Evolutionary conservation across 2,888 invertebrate species (phyloP).

Genomic region (Cerastoderma edule): DNA sequence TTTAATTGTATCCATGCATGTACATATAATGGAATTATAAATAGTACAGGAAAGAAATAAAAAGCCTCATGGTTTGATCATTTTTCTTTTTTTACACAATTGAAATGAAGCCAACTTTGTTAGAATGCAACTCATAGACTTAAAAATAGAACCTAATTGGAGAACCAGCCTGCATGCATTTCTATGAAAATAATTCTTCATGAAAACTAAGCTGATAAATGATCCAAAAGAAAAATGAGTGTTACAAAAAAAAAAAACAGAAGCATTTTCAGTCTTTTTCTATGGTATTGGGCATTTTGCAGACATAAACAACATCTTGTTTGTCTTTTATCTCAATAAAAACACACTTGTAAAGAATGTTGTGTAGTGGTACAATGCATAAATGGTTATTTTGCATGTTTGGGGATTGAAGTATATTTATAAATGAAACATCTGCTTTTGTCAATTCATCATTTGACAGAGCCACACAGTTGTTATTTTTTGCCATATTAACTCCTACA

Average conservation of each 20-base stretch:
- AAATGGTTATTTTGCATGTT: background rate
- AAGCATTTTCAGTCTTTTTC: conserved; percentile 7
- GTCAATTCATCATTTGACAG: conserved; percentile 11
- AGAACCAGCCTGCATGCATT: no score
- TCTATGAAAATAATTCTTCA: no score
- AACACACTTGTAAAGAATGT: conserved; percentile 14
- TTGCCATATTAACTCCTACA: background rate
- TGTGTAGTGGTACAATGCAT: background rate
- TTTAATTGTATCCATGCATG: no score
- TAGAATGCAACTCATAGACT: no score
- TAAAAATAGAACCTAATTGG: no score
- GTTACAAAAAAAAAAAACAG: background rate
- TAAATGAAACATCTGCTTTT: conserved; percentile 3
- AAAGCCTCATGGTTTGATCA: no score
- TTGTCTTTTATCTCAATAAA: conserved; percentile 9
- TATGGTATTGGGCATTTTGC: conserved; percentile 20
- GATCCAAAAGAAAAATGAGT: background rate
- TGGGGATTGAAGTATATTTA: background rate
- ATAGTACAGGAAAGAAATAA: no score
- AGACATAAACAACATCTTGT: conserved; percentile 2
- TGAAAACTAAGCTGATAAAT: background rate
- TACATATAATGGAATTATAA: no score
- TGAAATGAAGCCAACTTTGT: no score
- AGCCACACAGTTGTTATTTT: background rate
- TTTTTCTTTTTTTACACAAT: no score